phyloP scores from a whole-genome alignment of 2,797 vertebrate genomes.

The Strix occidentalis region DNA sequence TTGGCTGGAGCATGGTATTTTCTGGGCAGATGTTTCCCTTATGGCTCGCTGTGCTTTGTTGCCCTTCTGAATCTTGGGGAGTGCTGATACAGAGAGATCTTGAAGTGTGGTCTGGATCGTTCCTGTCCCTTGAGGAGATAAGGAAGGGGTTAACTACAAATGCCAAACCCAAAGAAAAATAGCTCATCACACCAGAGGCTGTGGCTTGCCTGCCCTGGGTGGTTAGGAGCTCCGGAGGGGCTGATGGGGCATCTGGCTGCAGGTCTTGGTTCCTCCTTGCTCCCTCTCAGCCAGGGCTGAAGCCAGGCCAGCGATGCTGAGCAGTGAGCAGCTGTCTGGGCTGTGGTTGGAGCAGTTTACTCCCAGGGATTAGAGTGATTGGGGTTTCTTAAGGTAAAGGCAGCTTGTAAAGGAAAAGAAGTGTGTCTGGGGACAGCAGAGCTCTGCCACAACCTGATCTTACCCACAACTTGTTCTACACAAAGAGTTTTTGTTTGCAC shows the following conservation, averaged over 20 bases:
- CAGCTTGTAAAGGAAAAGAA: background rate
- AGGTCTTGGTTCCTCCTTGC: background rate
- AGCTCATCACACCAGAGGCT: background rate
- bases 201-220: background rate
- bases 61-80: background rate
- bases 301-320: background rate
- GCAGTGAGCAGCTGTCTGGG: conserved; percentile 20
- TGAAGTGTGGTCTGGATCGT: background rate
- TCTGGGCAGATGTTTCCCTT: background rate
- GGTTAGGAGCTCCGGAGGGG: background rate
- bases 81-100: background rate
- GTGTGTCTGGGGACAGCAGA: background rate
- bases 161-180: background rate
- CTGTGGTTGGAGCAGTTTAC: background rate
- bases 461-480: background rate
- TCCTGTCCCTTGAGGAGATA: background rate
- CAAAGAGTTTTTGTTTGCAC: background rate
- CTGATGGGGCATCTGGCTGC: background rate
- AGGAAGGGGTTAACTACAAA: background rate
- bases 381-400: conserved; percentile 36
- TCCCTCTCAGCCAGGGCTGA: background rate
- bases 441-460: background rate
- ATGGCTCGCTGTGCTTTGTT: background rate
- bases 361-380: background rate
- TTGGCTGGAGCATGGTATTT: background rate